Base-by-base conservation (phyloP, 2,113 vertebrate species). In the Cryptotis parvus region DNA sequence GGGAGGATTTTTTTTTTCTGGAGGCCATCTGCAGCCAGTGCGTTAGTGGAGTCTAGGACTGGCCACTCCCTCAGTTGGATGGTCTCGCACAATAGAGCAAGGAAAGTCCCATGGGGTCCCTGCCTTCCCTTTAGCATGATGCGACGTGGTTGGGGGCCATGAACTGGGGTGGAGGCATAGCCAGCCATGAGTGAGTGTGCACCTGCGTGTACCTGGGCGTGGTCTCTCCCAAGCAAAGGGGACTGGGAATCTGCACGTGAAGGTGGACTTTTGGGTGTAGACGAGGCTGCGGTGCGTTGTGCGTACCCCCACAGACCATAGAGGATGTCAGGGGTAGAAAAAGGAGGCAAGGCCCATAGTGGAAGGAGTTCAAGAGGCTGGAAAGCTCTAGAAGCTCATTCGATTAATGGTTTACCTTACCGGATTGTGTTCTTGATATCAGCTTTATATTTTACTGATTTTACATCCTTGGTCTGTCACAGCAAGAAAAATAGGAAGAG, bases 401-500 rank as follows among this genome's bases (percentile, higher is more conserved):
- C 63, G 75, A 68, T 9, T 69, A 79, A 68, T 5, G 12, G 41
- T 90, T 96, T 92, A 95, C 87, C 86, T 94, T 87, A 84, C 55
- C 75, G 75, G 80, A 45, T 76, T 52, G n/a, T 4, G 4, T 87
- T 66, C 74, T 89, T 66, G 45, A 87, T 82, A 89, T 73, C 58
- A 61, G 20, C 31, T 73, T 68, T 91, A 69, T 29, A 31, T 65
- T 65, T 37, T 45, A 90, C 87, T 90, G 88, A 92, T 89, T 93
- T 91, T 87, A 91, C 14, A 43, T 90, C 76, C 63, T 91, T 55
- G 41, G 45, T 75, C 41, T 70, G 27, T 75, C 43, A 27, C 84
- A 93, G 84, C 77, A 94, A 96, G 93, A 96, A 73, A 94, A 87
- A 91, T 49, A 94, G 75, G 41, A 24, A 83, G 89, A 91, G 73